A percentile compares a stretch with the other conserved stretches of the same genome.
These are phyloP conservation scores for Theonella swinhoei DNA, from an alignment of 37 sponge, comb jelly and placozoan species.

Conservation along the genomic window DNA sequence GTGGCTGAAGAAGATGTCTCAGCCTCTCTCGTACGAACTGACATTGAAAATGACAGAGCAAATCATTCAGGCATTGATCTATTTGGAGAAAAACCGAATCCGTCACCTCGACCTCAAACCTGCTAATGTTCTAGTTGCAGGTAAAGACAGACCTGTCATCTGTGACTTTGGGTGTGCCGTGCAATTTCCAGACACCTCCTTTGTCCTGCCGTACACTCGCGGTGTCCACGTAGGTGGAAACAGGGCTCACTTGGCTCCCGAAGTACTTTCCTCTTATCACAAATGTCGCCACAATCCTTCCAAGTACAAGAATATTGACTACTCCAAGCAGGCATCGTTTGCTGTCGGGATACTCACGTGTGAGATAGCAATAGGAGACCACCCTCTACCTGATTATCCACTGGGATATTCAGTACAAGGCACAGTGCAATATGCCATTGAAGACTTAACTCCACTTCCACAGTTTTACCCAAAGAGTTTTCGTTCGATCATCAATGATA, in stretches of 20 bases:
- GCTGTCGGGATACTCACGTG: constrained; percentile 61
- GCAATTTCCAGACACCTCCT: constrained; percentile 59
- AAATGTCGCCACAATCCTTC: constrained; percentile 10
- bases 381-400: constrained; percentile 75
- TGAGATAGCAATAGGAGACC: constrained; percentile 49
- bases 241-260: constrained; percentile 78
- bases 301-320: constrained; percentile 16
- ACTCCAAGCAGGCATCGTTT: constrained; percentile 63
- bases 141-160: constrained; percentile 43
- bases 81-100: constrained; percentile 47
- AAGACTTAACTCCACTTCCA: constrained; percentile 44
- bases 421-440: constrained; percentile 11
- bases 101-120: constrained; percentile 79
- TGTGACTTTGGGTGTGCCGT: constrained; percentile 88
- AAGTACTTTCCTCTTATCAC: constrained; percentile 59
- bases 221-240: constrained; percentile 74
- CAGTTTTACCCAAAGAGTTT: constrained; percentile 38
- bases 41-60: constrained; percentile 36
- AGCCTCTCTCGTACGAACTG: constrained; percentile 16
- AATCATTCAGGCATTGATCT: constrained; percentile 28
- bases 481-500: constrained; percentile 41
- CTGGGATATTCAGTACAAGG: constrained; percentile 23
- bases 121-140: constrained; percentile 61
- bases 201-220: constrained; percentile 31
- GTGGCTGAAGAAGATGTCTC: constrained; percentile 24